Evolutionary conservation across 2,797 vertebrate species (phyloP).

Genomic region (Ceyx erithaca): DNA sequence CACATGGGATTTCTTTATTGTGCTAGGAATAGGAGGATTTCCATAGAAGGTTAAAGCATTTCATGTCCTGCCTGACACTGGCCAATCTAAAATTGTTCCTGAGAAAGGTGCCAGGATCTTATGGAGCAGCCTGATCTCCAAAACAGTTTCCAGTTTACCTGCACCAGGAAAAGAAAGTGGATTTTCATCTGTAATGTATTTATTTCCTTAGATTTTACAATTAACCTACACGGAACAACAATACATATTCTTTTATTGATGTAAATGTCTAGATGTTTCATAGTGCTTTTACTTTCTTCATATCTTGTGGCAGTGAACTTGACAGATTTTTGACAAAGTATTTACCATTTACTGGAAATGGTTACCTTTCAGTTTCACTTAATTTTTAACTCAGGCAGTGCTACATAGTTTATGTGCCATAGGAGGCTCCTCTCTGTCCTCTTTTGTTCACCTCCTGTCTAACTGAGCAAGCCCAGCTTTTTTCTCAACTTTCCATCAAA

Average conservation of each 20-base stretch:
- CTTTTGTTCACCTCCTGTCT: not conserved
- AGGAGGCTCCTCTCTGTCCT: not conserved
- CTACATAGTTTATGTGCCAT: not conserved
- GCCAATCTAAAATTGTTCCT: not conserved
- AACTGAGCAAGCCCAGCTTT: not conserved
- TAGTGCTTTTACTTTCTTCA: not conserved
- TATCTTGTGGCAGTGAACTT: not conserved
- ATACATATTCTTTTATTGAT: not conserved
- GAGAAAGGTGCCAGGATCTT: not conserved
- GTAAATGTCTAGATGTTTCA: not conserved
- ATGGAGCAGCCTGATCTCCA: not conserved
- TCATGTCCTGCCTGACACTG: not conserved
- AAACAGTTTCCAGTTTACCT: not conserved
- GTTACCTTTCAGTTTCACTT: slow-evolving; percentile 27
- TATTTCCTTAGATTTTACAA: not conserved
- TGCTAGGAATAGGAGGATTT: slow-evolving; percentile 9
- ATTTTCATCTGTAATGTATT: not conserved
- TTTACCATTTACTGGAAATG: slow-evolving; percentile 25
- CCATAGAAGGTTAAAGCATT: slow-evolving; percentile 39
- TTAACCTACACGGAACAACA: not conserved
- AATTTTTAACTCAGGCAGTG: not conserved
- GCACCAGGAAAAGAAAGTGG: not conserved
- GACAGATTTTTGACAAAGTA: not conserved
- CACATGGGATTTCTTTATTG: slow-evolving; percentile 19
- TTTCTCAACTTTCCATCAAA: not conserved